Percentiles rank a stretch among this genome's conserved stretches.
Conservation (phyloP, 1,140 invertebrate species). For the Sitobion miscanthi region DNA sequence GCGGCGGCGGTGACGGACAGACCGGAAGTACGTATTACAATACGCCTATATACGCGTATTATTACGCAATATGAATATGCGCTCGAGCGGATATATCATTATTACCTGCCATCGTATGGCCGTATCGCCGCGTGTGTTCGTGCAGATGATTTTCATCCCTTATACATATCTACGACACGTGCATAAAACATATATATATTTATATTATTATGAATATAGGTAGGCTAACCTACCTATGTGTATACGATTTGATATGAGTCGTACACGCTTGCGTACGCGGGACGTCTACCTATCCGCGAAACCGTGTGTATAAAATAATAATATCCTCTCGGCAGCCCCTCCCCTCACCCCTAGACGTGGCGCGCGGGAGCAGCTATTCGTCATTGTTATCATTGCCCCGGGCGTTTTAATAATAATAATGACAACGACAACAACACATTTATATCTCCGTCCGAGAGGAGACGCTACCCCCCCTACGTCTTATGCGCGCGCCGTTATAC, state of each 20-base stretch:
- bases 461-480: background rate
- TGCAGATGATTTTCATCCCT: slow-evolving; percentile 2
- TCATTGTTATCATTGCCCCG: background rate
- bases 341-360: too few relatives aligned
- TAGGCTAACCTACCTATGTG: too few relatives aligned
- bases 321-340: background rate
- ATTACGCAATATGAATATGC: background rate
- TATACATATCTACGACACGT: background rate
- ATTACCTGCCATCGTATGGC: background rate
- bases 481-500: background rate
- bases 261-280: background rate
- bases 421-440: background rate
- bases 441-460: background rate
- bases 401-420: slow-evolving; percentile 17
- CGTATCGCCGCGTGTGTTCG: background rate
- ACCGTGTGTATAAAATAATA: background rate
- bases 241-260: background rate
- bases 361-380: too few relatives aligned
- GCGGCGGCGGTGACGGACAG: background rate
- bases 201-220: too few relatives aligned
- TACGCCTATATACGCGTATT: background rate
- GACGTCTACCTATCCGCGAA: background rate
- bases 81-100: background rate
- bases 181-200: background rate
- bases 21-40: background rate